Base-by-base conservation (phyloP, 2,113 vertebrate species). In the Brachypodius melanocephalos region DNA sequence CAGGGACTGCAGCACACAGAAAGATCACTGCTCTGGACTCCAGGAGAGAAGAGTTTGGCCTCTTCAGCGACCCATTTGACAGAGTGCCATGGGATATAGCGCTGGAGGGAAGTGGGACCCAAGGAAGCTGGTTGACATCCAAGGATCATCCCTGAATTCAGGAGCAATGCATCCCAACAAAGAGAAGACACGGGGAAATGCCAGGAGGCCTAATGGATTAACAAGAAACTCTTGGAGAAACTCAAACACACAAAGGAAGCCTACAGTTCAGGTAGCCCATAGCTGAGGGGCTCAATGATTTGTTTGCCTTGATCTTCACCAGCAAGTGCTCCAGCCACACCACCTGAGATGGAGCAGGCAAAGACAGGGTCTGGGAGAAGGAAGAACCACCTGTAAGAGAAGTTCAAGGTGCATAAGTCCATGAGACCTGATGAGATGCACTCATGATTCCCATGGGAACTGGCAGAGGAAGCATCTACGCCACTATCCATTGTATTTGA, bases 391-490 rank as follows among this genome's bases (percentile, higher is more conserved):
- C 59, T 65, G 18, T 18, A 74, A 36, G 80, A 84, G n/a, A 84
- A 63, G 34, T 40, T 48, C 49, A 48, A 55, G 19, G 59, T 55
- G 42, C 4, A 0, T 28, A 40, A 73, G 18, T 40, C 59, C 58
- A n/a, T 38, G n/a, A 73, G 11, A 63, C n/a, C 18, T 18, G 22
- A 84, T 15, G 40, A 84, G n/a, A 63, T 54, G 5, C 43, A 68
- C 17, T 22, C 49, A 46, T 0, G 0, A n/a, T 5, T 73, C 68
- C 28, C 22, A 38, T 3, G 13, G 18, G n/a, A 65, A 28, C n/a
- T 40, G 49, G 22, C 18, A 73, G 22, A 73, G 40, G 18, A 55
- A 46, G 40, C 2, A 0, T n/a, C 26, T 46, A 73, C 54, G n/a
- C 38, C 68, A 54, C 57, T 63, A 28, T 9, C 28, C 48, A 55